Evolutionary conservation across 1,140 invertebrate species (phyloP), one percentile per base, ranked within the genome.

Genomic region (Propsilocerus akamusi): DNA sequence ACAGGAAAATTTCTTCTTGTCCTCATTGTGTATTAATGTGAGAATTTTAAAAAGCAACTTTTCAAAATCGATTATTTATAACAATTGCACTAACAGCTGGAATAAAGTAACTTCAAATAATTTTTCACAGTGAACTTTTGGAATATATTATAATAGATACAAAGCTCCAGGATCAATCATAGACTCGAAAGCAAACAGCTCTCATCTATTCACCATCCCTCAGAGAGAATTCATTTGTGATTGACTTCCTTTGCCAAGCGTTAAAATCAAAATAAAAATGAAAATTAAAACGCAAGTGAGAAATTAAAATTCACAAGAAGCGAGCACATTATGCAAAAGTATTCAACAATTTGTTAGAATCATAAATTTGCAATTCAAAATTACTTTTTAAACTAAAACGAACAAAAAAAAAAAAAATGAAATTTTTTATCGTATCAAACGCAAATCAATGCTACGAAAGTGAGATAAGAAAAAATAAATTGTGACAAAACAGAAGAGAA

Each of bases 291-390:
- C n/a, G 22, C 17, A 20, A 41, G 8, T 7, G 5, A 37, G 20
- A 17, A 41, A 17, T 41, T n/a, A 41, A 41, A 37, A 41, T 30
- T 30, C 28, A 30, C 28, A 8, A 7, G n/a, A 30, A 30, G 28
- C 28, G 17, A 41, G 34, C 34, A 17, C 10, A 20, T 41, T 41
- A 41, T 41, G 34, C 34, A 41, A 41, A 41, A 41, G 34, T 20
- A 41, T 41, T 41, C 14, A 41, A 41, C 34, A 41, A 41, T 41
- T 41, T 41, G 34, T 41, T 17, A 20, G 17, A 41, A 41, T 30
- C 22, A 14, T 17, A 20, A 41, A 41, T 41, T 41, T 41, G 34
- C 34, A 41, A 41, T 41, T 41, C 34, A 7, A 30, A 30, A 30
- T 11, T 11, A 11, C 28, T 6, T 30, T 6, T 11, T 11, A 30